Conservation (phyloP, 2,113 vertebrate genomes). For the Sylvilagus bachmani region DNA sequence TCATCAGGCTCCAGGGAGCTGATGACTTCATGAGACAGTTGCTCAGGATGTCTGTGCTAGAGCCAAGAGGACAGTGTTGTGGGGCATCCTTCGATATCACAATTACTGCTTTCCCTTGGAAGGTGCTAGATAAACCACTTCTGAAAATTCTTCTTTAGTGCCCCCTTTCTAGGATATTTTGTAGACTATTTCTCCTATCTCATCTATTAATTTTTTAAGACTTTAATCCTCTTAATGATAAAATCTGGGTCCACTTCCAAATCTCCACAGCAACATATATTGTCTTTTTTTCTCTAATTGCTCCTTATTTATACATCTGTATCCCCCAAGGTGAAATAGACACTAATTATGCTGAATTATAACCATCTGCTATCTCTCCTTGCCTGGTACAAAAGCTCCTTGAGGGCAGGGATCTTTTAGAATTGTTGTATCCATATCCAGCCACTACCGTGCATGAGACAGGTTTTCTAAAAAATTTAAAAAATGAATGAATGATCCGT, state of each 20-base stretch:
- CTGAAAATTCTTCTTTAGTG: neutral
- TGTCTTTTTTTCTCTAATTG: neutral
- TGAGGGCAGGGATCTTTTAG: neutral
- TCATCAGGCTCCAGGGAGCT: neutral
- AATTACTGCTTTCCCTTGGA: conserved; percentile 29
- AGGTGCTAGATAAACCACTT: neutral
- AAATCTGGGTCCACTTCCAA: conserved; percentile 33
- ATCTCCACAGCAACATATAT: neutral
- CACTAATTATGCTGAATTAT: neutral
- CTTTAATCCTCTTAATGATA: conserved; percentile 9
- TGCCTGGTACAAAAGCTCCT: neutral
- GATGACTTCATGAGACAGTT: neutral
- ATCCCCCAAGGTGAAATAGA: neutral
- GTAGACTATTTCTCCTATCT: neutral
- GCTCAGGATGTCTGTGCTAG: neutral
- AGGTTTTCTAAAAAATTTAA: neutral
- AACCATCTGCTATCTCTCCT: neutral
- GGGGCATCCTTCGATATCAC: neutral
- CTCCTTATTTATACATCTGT: neutral
- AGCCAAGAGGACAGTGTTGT: neutral
- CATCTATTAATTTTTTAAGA: neutral
- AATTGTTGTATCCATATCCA: neutral
- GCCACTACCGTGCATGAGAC: neutral
- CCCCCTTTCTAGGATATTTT: neutral
- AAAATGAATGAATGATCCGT: neutral